Base-by-base conservation (phyloP, 2,797 vertebrate genomes). In the Rallus crepitans region DNA sequence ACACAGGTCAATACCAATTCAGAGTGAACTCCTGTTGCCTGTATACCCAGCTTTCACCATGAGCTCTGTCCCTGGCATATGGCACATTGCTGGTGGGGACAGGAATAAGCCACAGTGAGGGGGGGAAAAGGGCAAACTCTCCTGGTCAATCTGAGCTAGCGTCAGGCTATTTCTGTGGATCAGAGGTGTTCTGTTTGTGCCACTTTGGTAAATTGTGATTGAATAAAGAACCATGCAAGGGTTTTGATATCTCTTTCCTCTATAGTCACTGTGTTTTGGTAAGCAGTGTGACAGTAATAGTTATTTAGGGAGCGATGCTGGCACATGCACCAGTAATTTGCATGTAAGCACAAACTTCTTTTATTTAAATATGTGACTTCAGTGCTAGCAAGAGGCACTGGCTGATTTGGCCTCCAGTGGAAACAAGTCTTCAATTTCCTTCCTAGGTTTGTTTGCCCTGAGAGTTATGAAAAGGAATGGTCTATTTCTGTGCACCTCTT, bases 381-480 rank as follows among this genome's bases (percentile, higher is more conserved):
- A 87, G 39, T 92, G 45, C 83, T 92, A 73, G 82, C 82, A 82
- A 92, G 78, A 93, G 48, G 48, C 66, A 73, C 4, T 9, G 35
- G 19, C 68, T 85, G 72, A 55, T 72, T 80, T 90, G 90, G 52
- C 60, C n/a, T 80, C 48, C 89, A 85, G 50, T 94, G 77, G 96
- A 87, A 94, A 60, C 57, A 64, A 94, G 68, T 90, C 63, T 89
- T 53, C 1, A 2, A 1, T 92, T 97, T 96, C 96, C 96, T 94
- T 97, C 96, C 95, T 93, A 87, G 48, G 40, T 91, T 97, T 96
- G 90, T 96, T 94, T 96, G 89, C 75, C 57, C 30, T 20, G 40
- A 68, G 86, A 96, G 68, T 50, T 87, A 39, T 52, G 96, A 53
- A 92, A 90, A 90, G 64, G 57, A 20, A 77, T 9, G 61, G 86